These are phyloP conservation scores for Mylabris sibirica DNA, from an alignment of 2,888 invertebrate species.

Conservation along the genomic window DNA sequence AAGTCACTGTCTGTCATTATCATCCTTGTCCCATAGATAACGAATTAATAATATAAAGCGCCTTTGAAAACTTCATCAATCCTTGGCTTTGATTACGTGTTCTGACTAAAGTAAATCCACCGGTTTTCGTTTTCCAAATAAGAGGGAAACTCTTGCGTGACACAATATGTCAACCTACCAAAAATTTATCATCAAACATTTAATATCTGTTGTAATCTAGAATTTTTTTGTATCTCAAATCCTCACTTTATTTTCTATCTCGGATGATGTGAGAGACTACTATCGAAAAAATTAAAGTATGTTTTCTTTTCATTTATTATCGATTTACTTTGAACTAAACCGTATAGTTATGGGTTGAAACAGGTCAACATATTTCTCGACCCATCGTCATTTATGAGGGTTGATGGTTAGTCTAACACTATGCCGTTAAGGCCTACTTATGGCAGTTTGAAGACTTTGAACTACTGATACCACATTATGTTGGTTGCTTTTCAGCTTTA, in stretches of 20 bases:
- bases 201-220: conserved; percentile 26
- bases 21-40: background rate
- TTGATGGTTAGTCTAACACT: conserved; percentile 33
- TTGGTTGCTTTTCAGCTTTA: conserved; percentile 24
- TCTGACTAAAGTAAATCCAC: background rate
- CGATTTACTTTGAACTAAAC: conserved; percentile 8
- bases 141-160: conserved; percentile 35
- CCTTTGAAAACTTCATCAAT: background rate
- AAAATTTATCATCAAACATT: conserved; percentile 38
- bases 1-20: background rate
- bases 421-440: conserved; percentile 33
- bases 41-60: conserved; percentile 6
- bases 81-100: background rate
- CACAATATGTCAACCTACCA: conserved; percentile 34
- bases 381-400: conserved; percentile 38
- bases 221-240: background rate
- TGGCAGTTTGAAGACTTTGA: conserved; percentile 28
- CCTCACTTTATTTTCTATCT: background rate
- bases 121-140: background rate
- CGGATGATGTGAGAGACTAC: background rate
- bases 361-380: conserved; percentile 37
- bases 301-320: background rate
- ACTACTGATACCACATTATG: conserved; percentile 28
- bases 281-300: background rate
- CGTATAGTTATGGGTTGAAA: conserved; percentile 30